Evolutionary conservation across 2,797 vertebrate genomes (phyloP).

Genomic region (Bovichtus diacanthus): DNA sequence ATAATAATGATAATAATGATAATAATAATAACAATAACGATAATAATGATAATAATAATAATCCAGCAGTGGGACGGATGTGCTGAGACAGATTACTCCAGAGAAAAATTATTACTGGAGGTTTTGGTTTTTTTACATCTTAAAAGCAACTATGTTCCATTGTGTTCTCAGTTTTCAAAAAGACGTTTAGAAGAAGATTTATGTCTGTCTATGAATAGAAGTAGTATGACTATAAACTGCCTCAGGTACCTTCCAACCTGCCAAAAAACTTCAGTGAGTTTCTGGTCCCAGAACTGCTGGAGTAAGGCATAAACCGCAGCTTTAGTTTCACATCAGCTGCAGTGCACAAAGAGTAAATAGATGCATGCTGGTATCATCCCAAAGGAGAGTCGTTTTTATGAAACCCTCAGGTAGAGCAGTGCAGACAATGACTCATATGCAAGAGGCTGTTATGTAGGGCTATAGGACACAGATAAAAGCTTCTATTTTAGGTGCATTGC

Average conservation of each 20-base stretch:
- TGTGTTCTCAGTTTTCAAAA: constrained; percentile 48
- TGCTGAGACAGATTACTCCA: constrained; percentile 16
- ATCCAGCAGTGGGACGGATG: not conserved
- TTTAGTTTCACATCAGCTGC: constrained; percentile 61
- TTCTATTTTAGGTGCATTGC: constrained; percentile 60
- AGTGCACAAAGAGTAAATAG: constrained; percentile 56
- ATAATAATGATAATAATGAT: too few species aligned
- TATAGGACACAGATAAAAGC: constrained; percentile 56
- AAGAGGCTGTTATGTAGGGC: constrained; percentile 51
- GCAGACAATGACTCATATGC: constrained; percentile 62
- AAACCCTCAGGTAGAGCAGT: constrained; percentile 68
- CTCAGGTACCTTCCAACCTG: constrained; percentile 53
- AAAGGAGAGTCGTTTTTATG: constrained; percentile 68
- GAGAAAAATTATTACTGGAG: constrained; percentile 42
- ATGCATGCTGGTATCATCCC: constrained; percentile 61
- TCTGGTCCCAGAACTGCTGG: constrained; percentile 52
- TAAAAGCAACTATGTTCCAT: constrained; percentile 41
- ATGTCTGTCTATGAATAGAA: constrained; percentile 52
- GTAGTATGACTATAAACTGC: constrained; percentile 57
- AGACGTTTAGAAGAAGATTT: constrained; percentile 43
- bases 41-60: too few species aligned
- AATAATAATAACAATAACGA: too few species aligned
- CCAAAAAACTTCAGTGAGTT: constrained; percentile 56
- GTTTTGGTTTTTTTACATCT: constrained; percentile 23
- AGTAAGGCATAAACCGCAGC: constrained; percentile 57